phyloP scores from a whole-genome alignment of 2,113 vertebrate genomes.

The Sorex fumeus region DNA sequence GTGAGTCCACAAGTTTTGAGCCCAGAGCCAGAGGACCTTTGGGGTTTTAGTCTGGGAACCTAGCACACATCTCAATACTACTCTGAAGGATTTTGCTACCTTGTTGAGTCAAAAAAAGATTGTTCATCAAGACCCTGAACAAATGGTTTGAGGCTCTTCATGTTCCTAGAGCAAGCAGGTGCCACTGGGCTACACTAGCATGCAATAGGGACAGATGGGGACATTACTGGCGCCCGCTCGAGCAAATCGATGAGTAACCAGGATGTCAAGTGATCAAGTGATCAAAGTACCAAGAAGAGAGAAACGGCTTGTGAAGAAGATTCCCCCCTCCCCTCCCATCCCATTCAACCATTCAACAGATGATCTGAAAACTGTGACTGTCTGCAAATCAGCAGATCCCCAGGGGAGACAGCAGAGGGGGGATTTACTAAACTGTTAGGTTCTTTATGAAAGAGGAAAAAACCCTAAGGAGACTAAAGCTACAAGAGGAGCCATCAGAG shows the following conservation, averaged over 20 bases:
- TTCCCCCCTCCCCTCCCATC: background rate
- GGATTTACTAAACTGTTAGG: constrained; percentile 65
- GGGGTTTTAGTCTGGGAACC: background rate
- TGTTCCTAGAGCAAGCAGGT: too few relatives aligned
- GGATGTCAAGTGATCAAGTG: too few relatives aligned
- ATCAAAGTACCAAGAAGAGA: constrained; percentile 26
- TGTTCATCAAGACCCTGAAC: too few relatives aligned
- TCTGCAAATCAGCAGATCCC: constrained; percentile 64
- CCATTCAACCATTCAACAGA: background rate
- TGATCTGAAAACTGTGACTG: constrained; percentile 60
- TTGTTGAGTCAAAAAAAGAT: constrained; percentile 9
- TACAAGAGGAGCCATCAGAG: constrained; percentile 72
- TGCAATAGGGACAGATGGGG: too few relatives aligned
- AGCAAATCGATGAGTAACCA: too few relatives aligned
- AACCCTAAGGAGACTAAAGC: constrained; percentile 72
- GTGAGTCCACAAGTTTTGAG: background rate
- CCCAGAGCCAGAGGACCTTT: background rate
- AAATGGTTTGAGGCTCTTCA: too few relatives aligned
- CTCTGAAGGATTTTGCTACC: background rate
- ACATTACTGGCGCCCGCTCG: too few relatives aligned
- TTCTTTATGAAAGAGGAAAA: constrained; percentile 74
- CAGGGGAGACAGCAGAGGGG: constrained; percentile 27
- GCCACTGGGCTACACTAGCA: too few relatives aligned
- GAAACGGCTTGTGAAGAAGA: constrained; percentile 29
- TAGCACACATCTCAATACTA: background rate